Base-by-base conservation (phyloP, 2,888 invertebrate species). In the Drosophila pseudotalamancana region DNA sequence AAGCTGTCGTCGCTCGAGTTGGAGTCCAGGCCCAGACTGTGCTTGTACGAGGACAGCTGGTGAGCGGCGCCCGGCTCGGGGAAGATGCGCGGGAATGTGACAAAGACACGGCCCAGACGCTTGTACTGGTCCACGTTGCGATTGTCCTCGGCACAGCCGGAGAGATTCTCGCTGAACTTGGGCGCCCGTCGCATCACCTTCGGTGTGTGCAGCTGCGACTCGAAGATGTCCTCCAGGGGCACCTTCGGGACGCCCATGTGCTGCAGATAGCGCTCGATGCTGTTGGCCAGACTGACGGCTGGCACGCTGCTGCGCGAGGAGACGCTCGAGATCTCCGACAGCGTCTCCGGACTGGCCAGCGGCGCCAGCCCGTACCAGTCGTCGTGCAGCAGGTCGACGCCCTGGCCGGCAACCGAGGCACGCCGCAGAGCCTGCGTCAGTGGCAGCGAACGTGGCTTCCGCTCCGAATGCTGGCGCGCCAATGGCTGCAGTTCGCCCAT, bases 261-360 rank as follows among this genome's bases (percentile, higher is more conserved):
- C 60, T 91, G 92, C 27, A 91, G 72, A 71, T 91, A 90, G 40
- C 90, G 87, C 61, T 91, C 90, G 59, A 91, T 89, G 70, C 91
- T 90, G 64, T 91, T 90, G 39, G 89, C 90, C 64, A 90, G 68
- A 60, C 92, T 92, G 64, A 92, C 92, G 39, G n/a, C n/a, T n/a
- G 93, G 92, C 50, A 94, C 92, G 72, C 94, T 94, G 18, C 94
- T 93, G 66, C 95, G 92, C 19, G 96, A 95, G 77, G 94, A 94
- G 53, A 95, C 93, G 88, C 95, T 95, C 2, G 96, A 96, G n/a
- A 95, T 93, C 89, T 96, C 96, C 0, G 96, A 96, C 11, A 97
- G 90, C 1, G 95, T 96, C 89, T 97, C 96, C 0, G 96, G 96
- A 49, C 96, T 96, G 8, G 97, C 97, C 18, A 97, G 89, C 0